Percentiles rank a stretch among this genome's conserved stretches.
These are phyloP conservation scores for Panonychus citri DNA, from an alignment of 1,140 invertebrate genomes.

Conservation along the genomic window DNA sequence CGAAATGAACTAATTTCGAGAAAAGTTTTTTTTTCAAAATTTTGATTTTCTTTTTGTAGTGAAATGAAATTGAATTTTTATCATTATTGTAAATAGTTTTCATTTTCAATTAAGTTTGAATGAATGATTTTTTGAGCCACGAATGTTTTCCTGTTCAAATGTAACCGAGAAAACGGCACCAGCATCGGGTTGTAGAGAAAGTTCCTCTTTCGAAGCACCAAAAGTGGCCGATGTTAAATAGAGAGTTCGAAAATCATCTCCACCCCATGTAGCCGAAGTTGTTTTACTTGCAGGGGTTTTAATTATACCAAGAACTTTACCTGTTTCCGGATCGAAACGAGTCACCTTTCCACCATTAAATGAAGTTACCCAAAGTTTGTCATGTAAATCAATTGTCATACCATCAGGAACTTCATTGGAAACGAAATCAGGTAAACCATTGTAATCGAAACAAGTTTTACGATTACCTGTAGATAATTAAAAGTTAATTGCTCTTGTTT, in stretches of 20 bases:
- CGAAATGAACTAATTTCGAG: too few species aligned
- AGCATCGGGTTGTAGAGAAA: constrained; percentile 33
- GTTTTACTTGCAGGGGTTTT: neutral
- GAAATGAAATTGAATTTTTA: too few species aligned
- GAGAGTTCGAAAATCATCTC: constrained; percentile 41
- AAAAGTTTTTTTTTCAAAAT: too few species aligned
- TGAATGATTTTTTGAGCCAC: neutral
- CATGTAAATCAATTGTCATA: constrained; percentile 46
- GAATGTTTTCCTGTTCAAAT: neutral
- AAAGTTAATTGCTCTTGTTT: too few species aligned
- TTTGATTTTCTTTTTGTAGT: too few species aligned
- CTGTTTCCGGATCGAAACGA: constrained; percentile 20
- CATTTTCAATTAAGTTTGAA: too few species aligned
- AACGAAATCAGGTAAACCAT: constrained; percentile 1
- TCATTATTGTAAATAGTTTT: too few species aligned
- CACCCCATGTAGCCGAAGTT: constrained; percentile 56
- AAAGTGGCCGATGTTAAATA: constrained; percentile 42
- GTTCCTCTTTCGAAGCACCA: constrained; percentile 26
- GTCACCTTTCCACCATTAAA: constrained; percentile 29
- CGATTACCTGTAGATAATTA: constrained; percentile 21
- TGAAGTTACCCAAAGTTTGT: constrained; percentile 44
- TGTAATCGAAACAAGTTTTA: constrained; percentile 24
- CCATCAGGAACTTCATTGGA: constrained; percentile 33
- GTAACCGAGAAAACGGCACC: constrained; percentile 43
- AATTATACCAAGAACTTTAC: constrained; percentile 10